phyloP scores from a whole-genome alignment of 2,888 invertebrate species.

The Luffia ferchaultella region DNA sequence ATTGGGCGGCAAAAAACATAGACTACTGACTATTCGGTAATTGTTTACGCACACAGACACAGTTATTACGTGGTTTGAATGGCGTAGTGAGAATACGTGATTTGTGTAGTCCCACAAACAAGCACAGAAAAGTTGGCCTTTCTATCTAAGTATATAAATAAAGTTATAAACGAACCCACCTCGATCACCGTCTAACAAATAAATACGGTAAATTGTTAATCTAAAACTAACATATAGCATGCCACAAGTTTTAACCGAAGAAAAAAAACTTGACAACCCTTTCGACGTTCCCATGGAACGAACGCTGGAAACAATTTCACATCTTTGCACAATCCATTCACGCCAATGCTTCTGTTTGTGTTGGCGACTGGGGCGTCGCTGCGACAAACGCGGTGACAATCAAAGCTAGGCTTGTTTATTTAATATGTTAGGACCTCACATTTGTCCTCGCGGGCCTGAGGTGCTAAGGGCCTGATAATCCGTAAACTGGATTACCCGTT shows the following conservation, averaged over 20 bases:
- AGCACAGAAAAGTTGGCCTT: too few relatives aligned
- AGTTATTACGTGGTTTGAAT: too few relatives aligned
- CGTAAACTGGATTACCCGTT: not conserved
- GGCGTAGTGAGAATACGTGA: too few relatives aligned
- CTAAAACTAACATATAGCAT: too few relatives aligned
- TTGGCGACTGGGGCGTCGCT: constrained; percentile 42
- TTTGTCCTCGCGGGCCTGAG: constrained; percentile 28
- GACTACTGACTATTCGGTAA: too few relatives aligned
- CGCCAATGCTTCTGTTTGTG: constrained; percentile 45
- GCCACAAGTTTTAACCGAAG: not conserved
- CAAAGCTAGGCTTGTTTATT: constrained; percentile 27
- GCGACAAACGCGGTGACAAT: constrained; percentile 34
- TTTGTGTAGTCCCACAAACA: too few relatives aligned
- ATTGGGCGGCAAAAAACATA: too few relatives aligned
- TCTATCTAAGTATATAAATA: too few relatives aligned
- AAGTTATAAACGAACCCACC: too few relatives aligned
- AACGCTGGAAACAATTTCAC: constrained; percentile 53
- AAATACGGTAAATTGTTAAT: too few relatives aligned
- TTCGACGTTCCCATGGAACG: constrained; percentile 43
- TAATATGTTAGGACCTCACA: constrained; percentile 42
- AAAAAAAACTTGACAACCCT: constrained; percentile 5
- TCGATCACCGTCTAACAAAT: too few relatives aligned
- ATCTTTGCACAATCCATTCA: constrained; percentile 60
- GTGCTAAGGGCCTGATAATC: not conserved
- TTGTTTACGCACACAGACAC: too few relatives aligned